Evolutionary conservation across 2,888 invertebrate species (phyloP), one percentile per base, ranked within the genome.

Genomic region (Axea sp.): DNA sequence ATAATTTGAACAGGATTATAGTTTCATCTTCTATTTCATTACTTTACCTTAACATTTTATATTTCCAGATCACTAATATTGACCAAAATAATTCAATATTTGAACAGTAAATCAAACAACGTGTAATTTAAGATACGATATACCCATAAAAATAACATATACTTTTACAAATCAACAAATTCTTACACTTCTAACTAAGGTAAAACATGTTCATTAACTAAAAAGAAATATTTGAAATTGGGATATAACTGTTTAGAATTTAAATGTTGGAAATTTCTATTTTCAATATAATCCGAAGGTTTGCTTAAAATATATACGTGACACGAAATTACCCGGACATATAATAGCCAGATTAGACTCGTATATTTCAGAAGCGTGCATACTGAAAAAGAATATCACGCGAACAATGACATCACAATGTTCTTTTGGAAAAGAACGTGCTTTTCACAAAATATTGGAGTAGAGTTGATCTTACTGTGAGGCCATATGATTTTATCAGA

Each of bases 401-500:
- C 33, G 15, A 12, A 22, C 7, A 49, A 39, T 49, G 49, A 31
- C 12, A 30, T 26, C 43, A 41, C 26, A 35, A 26, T 17, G 64
- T 43, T 69, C 39, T 30, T 31, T 33, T 17, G 17, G 8, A 30
- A n/a, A 55, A 33, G 24, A 59, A 65, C 39, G 69, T 35, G 68
- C 71, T 75, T 76, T 77, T 74, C 75, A 73, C 77, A 73, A 71
- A 78, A 79, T 80, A 83, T 82, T 79, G 79, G 79, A 76, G 79
- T 74, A 73, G 47, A 75, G 75, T 76, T 80, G 77, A 81, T 80
- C 78, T 79, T 76, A 62, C 71, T 22, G 67, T 67, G 84, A 86
- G 84, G 80, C 84, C 85, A 75, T 85, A 86, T 82, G 80, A 84
- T 79, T 62, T 77, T 80, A 78, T 74, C 79, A 73, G 85, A 86